Base-by-base conservation (phyloP, 2,797 vertebrate species). In the Acridotheres tristis region DNA sequence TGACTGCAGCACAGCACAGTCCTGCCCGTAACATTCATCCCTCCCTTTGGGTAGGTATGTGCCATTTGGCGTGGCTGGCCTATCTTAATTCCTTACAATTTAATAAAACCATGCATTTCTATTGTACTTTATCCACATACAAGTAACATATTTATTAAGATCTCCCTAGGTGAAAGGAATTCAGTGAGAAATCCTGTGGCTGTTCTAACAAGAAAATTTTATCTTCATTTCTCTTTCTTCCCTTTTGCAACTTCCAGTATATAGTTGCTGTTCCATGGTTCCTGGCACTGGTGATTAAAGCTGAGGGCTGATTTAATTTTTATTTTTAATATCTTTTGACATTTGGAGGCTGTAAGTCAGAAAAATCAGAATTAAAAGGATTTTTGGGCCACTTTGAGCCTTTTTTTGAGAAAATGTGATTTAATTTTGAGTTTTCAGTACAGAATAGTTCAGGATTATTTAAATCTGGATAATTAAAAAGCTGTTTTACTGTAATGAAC, bases 371-470 rank as follows among this genome's bases (percentile, higher is more conserved):
- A 89, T 68, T 80, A 62, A 72, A 77, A 77, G 50, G 43, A 88
- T 73, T 40, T 57, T 63, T 16, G 9, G 26, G 15, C 23, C 13
- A 19, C 43, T 77, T 72, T 5, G 7, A 47, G 4, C 1, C 1
- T 57, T 30, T 83, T 89, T 83, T 89, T 4, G 1, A 74, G 25
- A 63, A 83, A 89, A 85, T 75, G 26, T 10, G 43, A 59, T 69
- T 55, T 75, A 51, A 68, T 85, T 53, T 87, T 27, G 67, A 89
- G 47, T 77, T 87, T 90, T 88, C 83, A n/a, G 5, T 72, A 55
- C 16, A 69, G 62, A 18, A 61, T 50, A 68, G 22, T 88, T 94
- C 51, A 85, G 38, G 11, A 30, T 30, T 59, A 66, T 83, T 82
- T 88, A 57, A 63, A 26, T 53, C 13, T 13, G 27, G 23, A 16